phyloP scores from a whole-genome alignment of 2,113 vertebrate species.

The Anguilla rostrata region DNA sequence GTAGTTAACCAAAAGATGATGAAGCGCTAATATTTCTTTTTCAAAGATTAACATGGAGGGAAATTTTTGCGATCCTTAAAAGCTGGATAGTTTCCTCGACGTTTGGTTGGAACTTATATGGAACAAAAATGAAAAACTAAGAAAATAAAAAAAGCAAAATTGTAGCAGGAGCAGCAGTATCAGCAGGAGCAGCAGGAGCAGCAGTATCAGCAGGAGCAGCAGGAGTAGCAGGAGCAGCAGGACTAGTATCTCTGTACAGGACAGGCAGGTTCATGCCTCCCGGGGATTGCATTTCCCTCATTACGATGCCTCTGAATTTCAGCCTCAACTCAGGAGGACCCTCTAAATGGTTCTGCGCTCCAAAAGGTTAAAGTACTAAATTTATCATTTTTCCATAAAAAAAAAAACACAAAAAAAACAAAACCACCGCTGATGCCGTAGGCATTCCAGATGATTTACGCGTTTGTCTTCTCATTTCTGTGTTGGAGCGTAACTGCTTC shows the following conservation, averaged over 20 bases:
- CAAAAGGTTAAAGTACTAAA: background rate
- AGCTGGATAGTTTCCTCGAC: too few species aligned
- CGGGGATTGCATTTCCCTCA: background rate
- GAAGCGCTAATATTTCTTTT: too few species aligned
- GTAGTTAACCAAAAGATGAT: too few species aligned
- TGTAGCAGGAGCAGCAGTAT: too few species aligned
- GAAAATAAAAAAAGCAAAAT: too few species aligned
- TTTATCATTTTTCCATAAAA: background rate
- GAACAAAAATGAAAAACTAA: background rate
- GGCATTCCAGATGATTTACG: constrained; percentile 21
- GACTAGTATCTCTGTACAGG: too few species aligned
- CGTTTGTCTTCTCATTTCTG: constrained; percentile 18
- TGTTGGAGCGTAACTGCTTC: background rate
- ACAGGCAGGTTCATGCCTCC: background rate
- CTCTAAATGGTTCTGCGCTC: background rate
- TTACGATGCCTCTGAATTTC: background rate
- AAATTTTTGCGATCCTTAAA: too few species aligned
- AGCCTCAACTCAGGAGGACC: background rate
- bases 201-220: too few species aligned
- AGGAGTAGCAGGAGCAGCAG: too few species aligned
- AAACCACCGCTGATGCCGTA: constrained; percentile 9
- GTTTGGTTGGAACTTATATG: too few species aligned
- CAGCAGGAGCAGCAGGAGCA: too few species aligned
- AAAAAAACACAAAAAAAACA: background rate
- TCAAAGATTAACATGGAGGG: too few species aligned